Conservation (phyloP, 2,888 invertebrate species). For the Ectobius pallidus region DNA sequence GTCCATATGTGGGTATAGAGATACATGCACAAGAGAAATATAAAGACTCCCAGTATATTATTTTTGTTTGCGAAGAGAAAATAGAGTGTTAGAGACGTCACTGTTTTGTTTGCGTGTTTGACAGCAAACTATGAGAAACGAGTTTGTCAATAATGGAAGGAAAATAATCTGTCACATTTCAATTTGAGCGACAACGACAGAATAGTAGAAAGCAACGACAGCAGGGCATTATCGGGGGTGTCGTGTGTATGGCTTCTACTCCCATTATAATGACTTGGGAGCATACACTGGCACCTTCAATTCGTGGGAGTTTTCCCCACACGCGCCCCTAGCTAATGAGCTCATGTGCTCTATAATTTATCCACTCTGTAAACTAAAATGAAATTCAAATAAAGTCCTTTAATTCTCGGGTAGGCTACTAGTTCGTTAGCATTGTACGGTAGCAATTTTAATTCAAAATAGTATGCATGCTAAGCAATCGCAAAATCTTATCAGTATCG, state of each 20-base stretch:
- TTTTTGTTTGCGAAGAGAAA: not conserved
- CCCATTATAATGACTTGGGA: slow-evolving; percentile 9
- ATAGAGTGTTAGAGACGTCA: slow-evolving; percentile 1
- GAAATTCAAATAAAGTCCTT: not conserved
- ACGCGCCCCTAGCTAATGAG: not conserved
- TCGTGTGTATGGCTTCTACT: not conserved
- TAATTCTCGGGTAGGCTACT: not conserved
- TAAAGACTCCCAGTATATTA: no score
- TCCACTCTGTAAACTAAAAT: not conserved
- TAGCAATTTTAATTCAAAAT: no score
- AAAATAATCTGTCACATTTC: slow-evolving; percentile 10
- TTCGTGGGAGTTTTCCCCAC: not conserved
- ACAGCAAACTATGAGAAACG: slow-evolving; percentile 2
- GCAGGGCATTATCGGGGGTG: slow-evolving; percentile 11
- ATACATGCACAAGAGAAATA: no score
- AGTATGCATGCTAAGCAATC: no score
- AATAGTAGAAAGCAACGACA: slow-evolving; percentile 15
- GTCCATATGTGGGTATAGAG: no score
- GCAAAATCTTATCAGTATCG: no score
- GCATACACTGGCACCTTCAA: not conserved
- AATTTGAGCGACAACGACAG: slow-evolving; percentile 13
- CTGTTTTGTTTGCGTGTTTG: slow-evolving; percentile 15
- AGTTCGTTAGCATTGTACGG: no score
- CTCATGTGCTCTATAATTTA: not conserved
- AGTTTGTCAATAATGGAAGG: slow-evolving; percentile 13